phyloP scores from a whole-genome alignment of 2,113 vertebrate species.

The Gadus macrocephalus region DNA sequence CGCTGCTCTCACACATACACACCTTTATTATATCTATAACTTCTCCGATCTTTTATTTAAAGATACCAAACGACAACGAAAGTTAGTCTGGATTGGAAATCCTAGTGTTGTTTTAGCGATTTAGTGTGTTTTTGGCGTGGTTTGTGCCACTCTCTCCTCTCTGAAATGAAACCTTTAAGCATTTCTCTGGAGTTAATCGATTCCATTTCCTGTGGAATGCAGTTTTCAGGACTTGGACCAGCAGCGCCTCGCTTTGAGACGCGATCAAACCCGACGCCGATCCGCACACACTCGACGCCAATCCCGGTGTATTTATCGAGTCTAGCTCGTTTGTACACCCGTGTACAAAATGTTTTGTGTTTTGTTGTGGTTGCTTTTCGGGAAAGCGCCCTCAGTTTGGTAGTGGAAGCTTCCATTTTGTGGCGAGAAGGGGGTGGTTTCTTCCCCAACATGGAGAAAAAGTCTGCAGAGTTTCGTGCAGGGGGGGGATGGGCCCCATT shows the following conservation, averaged over 20 bases:
- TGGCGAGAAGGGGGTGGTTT: constrained; percentile 76
- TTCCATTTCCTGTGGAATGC: constrained; percentile 67
- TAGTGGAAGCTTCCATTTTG: constrained; percentile 99
- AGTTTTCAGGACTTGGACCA: constrained; percentile 72
- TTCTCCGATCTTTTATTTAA: constrained; percentile 15
- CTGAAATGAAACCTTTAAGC: not conserved
- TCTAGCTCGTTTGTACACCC: not conserved
- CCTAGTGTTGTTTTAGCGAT: not conserved
- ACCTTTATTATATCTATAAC: constrained; percentile 16
- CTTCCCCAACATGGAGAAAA: constrained; percentile 84
- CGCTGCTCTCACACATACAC: constrained; percentile 1
- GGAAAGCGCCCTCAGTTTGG: constrained; percentile 70
- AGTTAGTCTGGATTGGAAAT: too few relatives aligned
- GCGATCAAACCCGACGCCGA: constrained; percentile 28
- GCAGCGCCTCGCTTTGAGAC: constrained; percentile 59
- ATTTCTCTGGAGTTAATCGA: constrained; percentile 40
- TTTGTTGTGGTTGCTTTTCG: constrained; percentile 60
- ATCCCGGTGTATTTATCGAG: not conserved
- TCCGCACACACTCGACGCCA: not conserved
- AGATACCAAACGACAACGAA: not conserved
- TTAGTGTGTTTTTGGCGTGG: not conserved
- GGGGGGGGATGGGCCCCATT: constrained; percentile 87
- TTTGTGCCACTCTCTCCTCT: not conserved
- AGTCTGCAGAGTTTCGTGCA: constrained; percentile 90
- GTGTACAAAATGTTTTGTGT: constrained; percentile 9